Evolutionary conservation across 1,140 invertebrate genomes (phyloP), one percentile per base, ranked within the genome.

Genomic region (Lutraria rhynchaena): DNA sequence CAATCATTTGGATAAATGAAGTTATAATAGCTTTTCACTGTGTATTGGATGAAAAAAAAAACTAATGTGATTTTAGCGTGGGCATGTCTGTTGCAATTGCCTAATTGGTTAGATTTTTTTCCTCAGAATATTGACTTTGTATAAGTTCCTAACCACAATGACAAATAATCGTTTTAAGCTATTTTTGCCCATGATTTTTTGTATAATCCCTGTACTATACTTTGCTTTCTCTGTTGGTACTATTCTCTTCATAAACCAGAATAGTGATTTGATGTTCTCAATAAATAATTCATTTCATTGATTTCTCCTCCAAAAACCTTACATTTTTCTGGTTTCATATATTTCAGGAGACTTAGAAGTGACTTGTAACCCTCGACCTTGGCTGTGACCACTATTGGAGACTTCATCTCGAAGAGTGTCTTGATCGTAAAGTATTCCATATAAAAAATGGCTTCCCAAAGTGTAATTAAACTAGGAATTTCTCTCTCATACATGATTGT

Each of bases 1-100:
- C 51, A 51, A 31, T 35, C 53, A 55, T 33, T 57, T 53, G 22
- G 19, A 37, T 31, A 51, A 71, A 71, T 29, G 22, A 55, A 55
- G 31, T 71, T 71, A 71, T 37, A 31, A 37, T 33, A 22, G 5
- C 46, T 41, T 11, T 71, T 57, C 9, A 35, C 19, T n/a, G 17
- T 22, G 22, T 31, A 35, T 29, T 37, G 37, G 35, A 3, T 15
- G 29, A 15, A 27, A 71, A 24, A 27, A 24, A 19, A n/a, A n/a
- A 27, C 19, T n/a, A 22, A 46, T 46, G n/a, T 1, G 0, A 17
- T 51, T 70, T 15, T 55, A 19, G 31, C 29, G 46, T 53, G 44
- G 29, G 44, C 67, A 53, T 5, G 46, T 31, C n/a, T 58, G 33
- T 44, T n/a, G 29, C 37, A 2, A 17, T 9, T 27, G 27, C 53